These are phyloP conservation scores for Sphecodes monilicornis DNA, from an alignment of 2,888 invertebrate species.

Conservation along the genomic window DNA sequence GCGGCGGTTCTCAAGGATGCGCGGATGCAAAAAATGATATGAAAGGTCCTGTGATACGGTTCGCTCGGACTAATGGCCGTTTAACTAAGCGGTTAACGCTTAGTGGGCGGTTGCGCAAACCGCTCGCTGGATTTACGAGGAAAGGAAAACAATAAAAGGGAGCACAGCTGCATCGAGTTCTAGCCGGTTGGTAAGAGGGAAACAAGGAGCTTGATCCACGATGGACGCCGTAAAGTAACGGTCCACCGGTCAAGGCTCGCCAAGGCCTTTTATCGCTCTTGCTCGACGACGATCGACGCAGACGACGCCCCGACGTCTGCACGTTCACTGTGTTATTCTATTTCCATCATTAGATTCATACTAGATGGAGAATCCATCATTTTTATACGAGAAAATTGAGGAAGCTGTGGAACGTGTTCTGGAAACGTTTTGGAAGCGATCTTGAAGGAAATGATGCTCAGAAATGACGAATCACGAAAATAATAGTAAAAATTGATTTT, in stretches of 20 bases:
- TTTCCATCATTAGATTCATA: slow-evolving; percentile 50
- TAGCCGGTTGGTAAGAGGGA: slow-evolving; percentile 57
- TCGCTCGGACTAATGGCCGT: background rate
- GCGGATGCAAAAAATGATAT: background rate
- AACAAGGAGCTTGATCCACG: slow-evolving; percentile 57
- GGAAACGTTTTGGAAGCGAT: too few relatives aligned
- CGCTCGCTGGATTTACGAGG: slow-evolving; percentile 9
- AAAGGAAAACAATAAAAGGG: slow-evolving; percentile 23
- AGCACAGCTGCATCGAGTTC: slow-evolving; percentile 12
- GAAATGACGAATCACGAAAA: too few relatives aligned
- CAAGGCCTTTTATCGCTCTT: slow-evolving; percentile 79
- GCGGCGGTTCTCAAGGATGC: background rate
- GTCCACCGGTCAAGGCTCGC: slow-evolving; percentile 81
- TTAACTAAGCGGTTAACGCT: background rate
- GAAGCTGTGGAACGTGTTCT: slow-evolving; percentile 54
- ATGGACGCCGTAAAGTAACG: slow-evolving; percentile 76
- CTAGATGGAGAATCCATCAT: background rate
- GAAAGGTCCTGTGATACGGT: background rate
- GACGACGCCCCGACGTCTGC: slow-evolving; percentile 28
- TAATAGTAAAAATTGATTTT: too few relatives aligned
- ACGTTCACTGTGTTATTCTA: slow-evolving; percentile 53
- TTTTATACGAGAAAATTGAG: background rate
- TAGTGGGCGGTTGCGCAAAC: slow-evolving; percentile 14
- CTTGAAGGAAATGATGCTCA: too few relatives aligned
- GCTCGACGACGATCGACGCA: slow-evolving; percentile 44